These are phyloP conservation scores for Lagothrix lagotricha DNA, from an alignment of 2,797 vertebrate species.

Conservation along the genomic window DNA sequence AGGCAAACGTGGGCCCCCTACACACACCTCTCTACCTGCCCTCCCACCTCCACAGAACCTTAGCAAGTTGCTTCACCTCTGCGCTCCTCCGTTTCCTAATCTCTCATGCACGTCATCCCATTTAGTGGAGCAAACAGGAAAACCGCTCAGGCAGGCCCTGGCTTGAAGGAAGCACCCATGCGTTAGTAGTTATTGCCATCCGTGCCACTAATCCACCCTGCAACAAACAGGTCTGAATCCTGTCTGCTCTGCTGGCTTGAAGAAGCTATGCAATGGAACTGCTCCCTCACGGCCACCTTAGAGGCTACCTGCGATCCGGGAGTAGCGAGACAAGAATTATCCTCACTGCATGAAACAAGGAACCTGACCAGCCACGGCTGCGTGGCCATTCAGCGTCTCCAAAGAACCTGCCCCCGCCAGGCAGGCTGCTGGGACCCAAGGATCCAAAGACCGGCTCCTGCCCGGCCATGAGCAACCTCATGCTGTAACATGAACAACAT, in stretches of 20 bases:
- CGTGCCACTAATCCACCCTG: not conserved
- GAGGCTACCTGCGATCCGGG: not conserved
- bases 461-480: not conserved
- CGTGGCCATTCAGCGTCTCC: not conserved
- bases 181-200: rapidly evolving
- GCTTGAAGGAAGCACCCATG: rapidly evolving
- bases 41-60: not conserved
- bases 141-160: not conserved
- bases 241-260: not conserved
- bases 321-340: not conserved
- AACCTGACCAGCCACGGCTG: not conserved
- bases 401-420: not conserved
- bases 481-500: not conserved
- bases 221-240: too few relatives aligned
- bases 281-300: rapidly evolving
- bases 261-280: rapidly evolving
- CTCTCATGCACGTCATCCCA: not conserved
- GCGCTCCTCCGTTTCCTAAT: not conserved
- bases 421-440: not conserved
- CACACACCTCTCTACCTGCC: not conserved
- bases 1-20: not conserved
- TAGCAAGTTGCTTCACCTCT: not conserved
- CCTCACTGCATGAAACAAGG: not conserved
- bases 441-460: not conserved
- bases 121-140: not conserved